Evolutionary conservation across 2,113 vertebrate species (phyloP).

Genomic region (Paraplagusia blochii): DNA sequence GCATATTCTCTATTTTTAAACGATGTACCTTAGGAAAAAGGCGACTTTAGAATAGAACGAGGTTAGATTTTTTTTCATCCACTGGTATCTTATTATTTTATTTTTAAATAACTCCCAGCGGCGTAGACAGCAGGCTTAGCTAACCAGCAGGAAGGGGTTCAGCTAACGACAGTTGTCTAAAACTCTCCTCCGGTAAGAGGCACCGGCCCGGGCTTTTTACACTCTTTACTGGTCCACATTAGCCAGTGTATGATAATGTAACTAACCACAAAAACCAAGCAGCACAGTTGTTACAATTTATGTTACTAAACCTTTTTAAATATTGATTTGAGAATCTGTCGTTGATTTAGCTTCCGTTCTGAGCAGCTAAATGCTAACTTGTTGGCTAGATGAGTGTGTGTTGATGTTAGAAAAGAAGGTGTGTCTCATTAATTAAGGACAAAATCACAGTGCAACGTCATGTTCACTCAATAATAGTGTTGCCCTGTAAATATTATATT

Average conservation of each 20-base stretch:
- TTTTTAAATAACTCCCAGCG: conserved; percentile 3
- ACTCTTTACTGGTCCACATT: conserved; percentile 3
- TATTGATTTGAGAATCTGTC: background rate
- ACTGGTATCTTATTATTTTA: background rate
- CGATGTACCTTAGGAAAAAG: background rate
- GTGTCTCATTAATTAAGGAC: conserved; percentile 1
- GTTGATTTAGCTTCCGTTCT: background rate
- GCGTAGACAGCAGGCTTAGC: conserved; percentile 26
- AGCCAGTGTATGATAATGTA: conserved; percentile 4
- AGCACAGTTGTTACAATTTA: background rate
- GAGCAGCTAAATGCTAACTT: background rate
- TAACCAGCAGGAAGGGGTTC: conserved; percentile 37
- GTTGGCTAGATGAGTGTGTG: conserved; percentile 14
- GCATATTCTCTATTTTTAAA: background rate
- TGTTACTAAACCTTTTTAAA: background rate
- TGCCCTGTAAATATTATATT: too few species aligned
- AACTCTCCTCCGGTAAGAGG: conserved; percentile 61
- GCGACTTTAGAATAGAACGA: background rate
- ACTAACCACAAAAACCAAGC: conserved; percentile 5
- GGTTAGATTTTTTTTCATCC: background rate
- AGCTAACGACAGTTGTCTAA: conserved; percentile 49
- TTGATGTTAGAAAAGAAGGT: conserved; percentile 15
- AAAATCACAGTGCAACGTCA: too few species aligned
- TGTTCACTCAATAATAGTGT: too few species aligned
- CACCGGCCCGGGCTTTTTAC: conserved; percentile 49